Conservation (phyloP, 2,888 invertebrate genomes). For the Dioctria rufipes region DNA sequence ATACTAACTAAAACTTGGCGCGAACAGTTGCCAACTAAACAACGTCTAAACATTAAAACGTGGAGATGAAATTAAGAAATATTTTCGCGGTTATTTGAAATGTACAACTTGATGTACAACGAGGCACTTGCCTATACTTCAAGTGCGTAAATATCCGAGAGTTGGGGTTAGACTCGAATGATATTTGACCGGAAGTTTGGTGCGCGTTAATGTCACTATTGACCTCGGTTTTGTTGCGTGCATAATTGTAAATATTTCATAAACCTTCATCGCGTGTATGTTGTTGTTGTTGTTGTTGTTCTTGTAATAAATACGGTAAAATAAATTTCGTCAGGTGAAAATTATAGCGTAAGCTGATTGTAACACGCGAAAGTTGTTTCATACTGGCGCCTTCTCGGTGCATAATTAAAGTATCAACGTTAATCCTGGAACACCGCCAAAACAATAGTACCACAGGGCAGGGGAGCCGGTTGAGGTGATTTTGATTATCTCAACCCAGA, state of each 20-base stretch:
- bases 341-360: not conserved
- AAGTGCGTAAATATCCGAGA: not conserved
- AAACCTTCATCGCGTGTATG: too few species aligned
- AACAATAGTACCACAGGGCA: not conserved
- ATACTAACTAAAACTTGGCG: not conserved
- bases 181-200: too few species aligned
- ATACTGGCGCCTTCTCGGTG: conserved; percentile 12
- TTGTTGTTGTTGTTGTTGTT: too few species aligned
- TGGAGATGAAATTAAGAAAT: not conserved
- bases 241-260: too few species aligned
- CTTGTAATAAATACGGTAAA: too few species aligned
- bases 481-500: conserved; percentile 15
- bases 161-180: too few species aligned
- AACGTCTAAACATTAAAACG: not conserved
- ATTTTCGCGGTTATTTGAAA: not conserved
- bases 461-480: conserved; percentile 6
- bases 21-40: not conserved
- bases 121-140: not conserved
- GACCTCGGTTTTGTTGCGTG: too few species aligned
- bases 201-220: too few species aligned
- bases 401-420: conserved; percentile 11
- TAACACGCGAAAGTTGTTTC: not conserved
- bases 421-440: not conserved
- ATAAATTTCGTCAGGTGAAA: not conserved
- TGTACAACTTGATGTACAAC: not conserved